A percentile compares a stretch with the other conserved stretches of the same genome.
These are phyloP conservation scores for Eupelmus urozonus DNA, from an alignment of 2,888 invertebrate genomes.

Conservation along the genomic window DNA sequence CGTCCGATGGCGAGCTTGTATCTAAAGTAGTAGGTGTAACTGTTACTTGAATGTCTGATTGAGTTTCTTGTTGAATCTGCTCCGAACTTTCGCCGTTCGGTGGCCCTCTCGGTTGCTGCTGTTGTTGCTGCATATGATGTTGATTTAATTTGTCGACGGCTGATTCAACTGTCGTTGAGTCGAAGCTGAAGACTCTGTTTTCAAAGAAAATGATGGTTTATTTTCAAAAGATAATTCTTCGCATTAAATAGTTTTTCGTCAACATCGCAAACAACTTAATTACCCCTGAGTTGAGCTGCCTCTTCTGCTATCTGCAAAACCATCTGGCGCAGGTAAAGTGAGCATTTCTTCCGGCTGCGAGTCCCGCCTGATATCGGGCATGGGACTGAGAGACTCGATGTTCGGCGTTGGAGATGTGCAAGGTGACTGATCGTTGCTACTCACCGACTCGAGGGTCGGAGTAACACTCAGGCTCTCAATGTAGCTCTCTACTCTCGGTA, in stretches of 20 bases:
- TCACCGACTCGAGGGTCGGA: slow-evolving; percentile 73
- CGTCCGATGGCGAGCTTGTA: slow-evolving; percentile 72
- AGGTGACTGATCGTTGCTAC: slow-evolving; percentile 77
- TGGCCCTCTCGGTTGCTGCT: slow-evolving; percentile 28
- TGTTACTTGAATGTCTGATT: slow-evolving; percentile 63
- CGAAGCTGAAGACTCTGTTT: slow-evolving; percentile 68
- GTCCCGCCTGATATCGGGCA: slow-evolving; percentile 83
- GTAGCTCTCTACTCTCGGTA: slow-evolving; percentile 60
- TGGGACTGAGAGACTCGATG: slow-evolving; percentile 82
- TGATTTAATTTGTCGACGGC: slow-evolving; percentile 59
- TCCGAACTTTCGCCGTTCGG: slow-evolving; percentile 46
- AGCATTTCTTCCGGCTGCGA: slow-evolving; percentile 81
- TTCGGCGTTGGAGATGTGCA: slow-evolving; percentile 80
- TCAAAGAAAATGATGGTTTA: not conserved
- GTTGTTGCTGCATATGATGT: slow-evolving; percentile 61
- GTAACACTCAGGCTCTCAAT: slow-evolving; percentile 68
- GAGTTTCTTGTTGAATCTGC: slow-evolving; percentile 39
- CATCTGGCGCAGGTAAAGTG: slow-evolving; percentile 86
- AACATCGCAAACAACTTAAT: too few species aligned
- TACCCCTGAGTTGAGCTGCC: slow-evolving; percentile 73
- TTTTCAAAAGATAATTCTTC: not conserved
- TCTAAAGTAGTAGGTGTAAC: slow-evolving; percentile 68
- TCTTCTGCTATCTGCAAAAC: slow-evolving; percentile 89
- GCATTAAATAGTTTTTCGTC: not conserved
- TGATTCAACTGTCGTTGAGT: slow-evolving; percentile 58